Conservation (phyloP, 2,888 invertebrate genomes). For the Ditula angustiorana region DNA sequence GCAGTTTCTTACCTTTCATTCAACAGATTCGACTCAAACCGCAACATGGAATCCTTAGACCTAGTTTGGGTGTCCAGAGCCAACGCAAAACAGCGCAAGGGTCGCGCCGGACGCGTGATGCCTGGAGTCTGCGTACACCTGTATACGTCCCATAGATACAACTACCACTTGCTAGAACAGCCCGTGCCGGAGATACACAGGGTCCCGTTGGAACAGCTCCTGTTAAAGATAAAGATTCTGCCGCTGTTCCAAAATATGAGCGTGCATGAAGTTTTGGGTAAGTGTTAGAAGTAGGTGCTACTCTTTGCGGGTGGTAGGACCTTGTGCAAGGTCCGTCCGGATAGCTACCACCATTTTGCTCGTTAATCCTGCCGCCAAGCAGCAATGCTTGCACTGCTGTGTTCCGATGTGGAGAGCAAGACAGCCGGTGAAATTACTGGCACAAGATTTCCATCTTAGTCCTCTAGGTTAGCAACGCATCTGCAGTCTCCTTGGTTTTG, state of each 20-base stretch:
- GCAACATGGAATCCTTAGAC: constrained; percentile 95
- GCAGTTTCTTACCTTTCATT: constrained; percentile 43
- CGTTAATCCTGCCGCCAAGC: too few species aligned
- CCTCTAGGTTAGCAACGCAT: too few species aligned
- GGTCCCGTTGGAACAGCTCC: constrained; percentile 93
- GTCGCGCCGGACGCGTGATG: constrained; percentile 96
- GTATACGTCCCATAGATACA: constrained; percentile 90
- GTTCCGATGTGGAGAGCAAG: too few species aligned
- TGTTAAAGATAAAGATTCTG: constrained; percentile 91
- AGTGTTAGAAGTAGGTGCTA: constrained; percentile 41
- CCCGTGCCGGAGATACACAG: constrained; percentile 96
- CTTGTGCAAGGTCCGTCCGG: too few species aligned
- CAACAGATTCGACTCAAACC: constrained; percentile 91
- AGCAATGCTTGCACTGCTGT: too few species aligned
- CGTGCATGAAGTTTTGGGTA: constrained; percentile 83
- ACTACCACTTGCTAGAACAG: constrained; percentile 88
- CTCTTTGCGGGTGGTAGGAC: background rate
- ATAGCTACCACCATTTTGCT: too few species aligned
- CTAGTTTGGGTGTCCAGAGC: constrained; percentile 96
- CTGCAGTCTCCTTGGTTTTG: too few species aligned
- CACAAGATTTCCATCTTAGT: too few species aligned
- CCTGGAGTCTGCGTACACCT: constrained; percentile 95
- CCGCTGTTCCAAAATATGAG: constrained; percentile 78
- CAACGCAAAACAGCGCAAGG: constrained; percentile 95
- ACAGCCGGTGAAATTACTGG: too few species aligned